A percentile compares a stretch with the other conserved stretches of the same genome.
Conservation (phyloP, 2,797 vertebrate species). For the Neostethus bicornis region DNA sequence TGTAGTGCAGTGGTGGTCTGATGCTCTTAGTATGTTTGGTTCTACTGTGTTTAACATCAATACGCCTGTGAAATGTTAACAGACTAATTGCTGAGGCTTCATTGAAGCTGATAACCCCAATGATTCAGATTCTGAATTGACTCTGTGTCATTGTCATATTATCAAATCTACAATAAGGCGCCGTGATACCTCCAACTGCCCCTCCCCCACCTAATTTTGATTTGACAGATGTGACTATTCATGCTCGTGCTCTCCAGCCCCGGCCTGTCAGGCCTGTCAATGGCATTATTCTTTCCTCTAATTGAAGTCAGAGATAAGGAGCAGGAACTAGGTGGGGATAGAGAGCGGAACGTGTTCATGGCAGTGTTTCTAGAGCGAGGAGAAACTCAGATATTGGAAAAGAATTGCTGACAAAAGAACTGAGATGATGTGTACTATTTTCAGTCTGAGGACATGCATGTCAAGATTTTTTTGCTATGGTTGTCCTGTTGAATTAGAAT, state of each 20-base stretch:
- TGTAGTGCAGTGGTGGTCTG: slow-evolving; percentile 2
- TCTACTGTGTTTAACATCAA: slow-evolving; percentile 25
- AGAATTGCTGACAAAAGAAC: background rate
- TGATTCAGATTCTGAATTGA: slow-evolving; percentile 54
- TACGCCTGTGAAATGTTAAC: slow-evolving; percentile 57
- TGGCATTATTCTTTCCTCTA: slow-evolving; percentile 73
- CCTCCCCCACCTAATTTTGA: background rate
- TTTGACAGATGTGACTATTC: slow-evolving; percentile 54
- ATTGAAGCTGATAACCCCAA: slow-evolving; percentile 30
- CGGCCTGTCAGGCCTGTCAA: slow-evolving; percentile 74
- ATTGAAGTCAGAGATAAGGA: slow-evolving; percentile 67
- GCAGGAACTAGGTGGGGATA: slow-evolving; percentile 18
- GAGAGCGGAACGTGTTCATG: slow-evolving; percentile 41
- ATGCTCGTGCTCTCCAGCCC: slow-evolving; percentile 54
- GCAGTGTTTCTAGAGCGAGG: slow-evolving; percentile 46
- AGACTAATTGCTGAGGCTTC: slow-evolving; percentile 47
- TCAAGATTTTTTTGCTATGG: too few species aligned
- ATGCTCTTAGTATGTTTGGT: background rate
- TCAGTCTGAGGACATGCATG: too few species aligned
- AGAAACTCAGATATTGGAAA: slow-evolving; percentile 24
- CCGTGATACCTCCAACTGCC: slow-evolving; percentile 40
- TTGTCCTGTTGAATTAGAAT: too few species aligned
- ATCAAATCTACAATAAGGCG: slow-evolving; percentile 72
- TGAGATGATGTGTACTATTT: too few species aligned
- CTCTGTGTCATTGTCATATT: slow-evolving; percentile 66